Conservation (phyloP, 2,797 vertebrate species). For the Todus mexicanus region DNA sequence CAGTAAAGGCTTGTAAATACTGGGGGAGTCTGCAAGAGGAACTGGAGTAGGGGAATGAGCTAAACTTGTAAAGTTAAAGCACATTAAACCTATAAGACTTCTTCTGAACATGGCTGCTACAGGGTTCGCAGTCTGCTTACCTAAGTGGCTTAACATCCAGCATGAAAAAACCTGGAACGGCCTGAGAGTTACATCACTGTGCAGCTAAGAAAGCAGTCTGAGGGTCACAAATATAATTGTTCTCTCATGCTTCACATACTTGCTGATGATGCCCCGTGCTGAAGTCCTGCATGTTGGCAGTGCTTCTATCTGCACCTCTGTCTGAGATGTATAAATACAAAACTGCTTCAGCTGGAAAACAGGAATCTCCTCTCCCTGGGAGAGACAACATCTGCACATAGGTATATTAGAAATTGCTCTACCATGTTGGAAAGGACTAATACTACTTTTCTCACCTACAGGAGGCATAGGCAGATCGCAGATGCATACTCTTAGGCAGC, state of each 20-base stretch:
- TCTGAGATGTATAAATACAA: not conserved
- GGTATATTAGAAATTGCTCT: not conserved
- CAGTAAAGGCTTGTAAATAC: not conserved
- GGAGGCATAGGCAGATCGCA: not conserved
- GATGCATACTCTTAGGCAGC: not conserved
- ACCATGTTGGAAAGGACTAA: not conserved
- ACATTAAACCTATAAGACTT: not conserved
- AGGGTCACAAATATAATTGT: not conserved
- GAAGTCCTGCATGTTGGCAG: not conserved
- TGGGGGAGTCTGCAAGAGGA: not conserved
- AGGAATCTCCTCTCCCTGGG: not conserved
- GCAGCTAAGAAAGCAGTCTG: not conserved
- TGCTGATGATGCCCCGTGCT: not conserved
- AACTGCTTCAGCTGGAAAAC: not conserved
- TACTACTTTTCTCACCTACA: not conserved
- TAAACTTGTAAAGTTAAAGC: not conserved
- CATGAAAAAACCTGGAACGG: not conserved
- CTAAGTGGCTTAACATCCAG: not conserved
- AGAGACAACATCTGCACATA: not conserved
- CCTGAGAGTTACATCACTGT: not conserved
- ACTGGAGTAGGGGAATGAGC: not conserved
- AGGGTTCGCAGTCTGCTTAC: not conserved
- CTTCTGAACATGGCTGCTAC: not conserved
- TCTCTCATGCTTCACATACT: not conserved
- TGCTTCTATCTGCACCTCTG: rapidly evolving